Evolutionary conservation across 2,888 invertebrate species (phyloP), one percentile per base, ranked within the genome.

Genomic region (Drosophila peninsularis): DNA sequence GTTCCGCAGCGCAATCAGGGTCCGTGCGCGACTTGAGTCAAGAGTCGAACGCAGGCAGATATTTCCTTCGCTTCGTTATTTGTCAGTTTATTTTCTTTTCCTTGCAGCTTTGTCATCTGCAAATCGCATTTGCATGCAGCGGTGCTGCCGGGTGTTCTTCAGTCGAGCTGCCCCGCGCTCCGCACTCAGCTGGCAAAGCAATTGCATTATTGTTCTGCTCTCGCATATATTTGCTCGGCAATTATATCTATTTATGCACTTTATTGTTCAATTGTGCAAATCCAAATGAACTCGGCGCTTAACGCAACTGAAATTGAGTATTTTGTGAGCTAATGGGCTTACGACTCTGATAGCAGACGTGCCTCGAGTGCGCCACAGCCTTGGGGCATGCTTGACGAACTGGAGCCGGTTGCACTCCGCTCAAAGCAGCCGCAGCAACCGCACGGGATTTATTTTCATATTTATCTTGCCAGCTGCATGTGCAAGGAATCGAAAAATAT

Each of bases 221-320:
- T 30, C 19, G 19, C 54, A 34, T 34, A n/a, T 44, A 55, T 55
- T 42, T 55, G 42, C 42, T 34, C 5, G 24, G 36, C 36, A 56
- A 36, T 45, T 45, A 56, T 37, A 45, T 52, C 37, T 52, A 37
- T 52, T 52, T 52, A 52, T 52, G 36, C 36, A 56, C 19, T 45
- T 56, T 42, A 34, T 27, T 56, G 56, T 27, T 14, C 56, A 19
- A 45, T 45, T 45, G 55, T 44, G 24, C 24, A 53, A 17, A 27
- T 53, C 17, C 27, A 27, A 37, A 24, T 21, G 10, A 41, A 21
- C 13, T 32, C 13, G 14, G 24, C 24, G 34, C 44, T 44, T 34
- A 34, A 36, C 24, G 45, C 0, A 37, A 45, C 13, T 45, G 44
- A 56, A 36, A 45, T 56, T 44, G 24, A 45, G 41, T 32, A 55